Percentiles rank a stretch among this genome's conserved stretches.
These are phyloP conservation scores for Sceliomorpha sp. DNA, from an alignment of 2,888 invertebrate species.

Conservation along the genomic window DNA sequence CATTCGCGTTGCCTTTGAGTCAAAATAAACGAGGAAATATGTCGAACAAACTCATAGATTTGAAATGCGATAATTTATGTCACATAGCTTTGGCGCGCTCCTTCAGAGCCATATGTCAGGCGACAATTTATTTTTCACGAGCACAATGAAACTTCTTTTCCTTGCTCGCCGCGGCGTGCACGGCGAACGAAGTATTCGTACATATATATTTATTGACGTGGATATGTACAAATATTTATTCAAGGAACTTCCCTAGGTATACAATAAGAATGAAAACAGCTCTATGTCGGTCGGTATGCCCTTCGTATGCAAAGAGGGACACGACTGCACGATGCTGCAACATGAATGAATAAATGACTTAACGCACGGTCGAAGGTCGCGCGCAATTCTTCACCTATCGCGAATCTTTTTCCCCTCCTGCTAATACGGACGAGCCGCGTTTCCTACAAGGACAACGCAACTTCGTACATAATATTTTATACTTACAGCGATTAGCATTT, in stretches of 20 bases:
- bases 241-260: constrained; percentile 20
- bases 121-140: neutral
- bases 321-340: constrained; percentile 50
- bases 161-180: neutral
- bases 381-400: constrained; percentile 34
- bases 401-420: constrained; percentile 30
- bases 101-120: neutral
- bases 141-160: neutral
- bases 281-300: constrained; percentile 26
- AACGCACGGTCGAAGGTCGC: constrained; percentile 49
- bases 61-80: constrained; percentile 2
- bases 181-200: constrained; percentile 5
- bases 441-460: too few relatives aligned
- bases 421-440: too few relatives aligned
- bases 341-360: constrained; percentile 50
- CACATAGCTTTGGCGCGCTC: too few relatives aligned
- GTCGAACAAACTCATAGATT: neutral
- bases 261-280: constrained; percentile 35
- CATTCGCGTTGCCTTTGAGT: too few relatives aligned
- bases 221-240: constrained; percentile 44
- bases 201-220: constrained; percentile 31
- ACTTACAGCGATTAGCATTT: too few relatives aligned
- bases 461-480: too few relatives aligned
- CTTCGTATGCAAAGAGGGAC: constrained; percentile 45
- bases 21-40: neutral